These are phyloP conservation scores for Phasia obesa DNA, from an alignment of 2,888 invertebrate species.

Conservation along the genomic window DNA sequence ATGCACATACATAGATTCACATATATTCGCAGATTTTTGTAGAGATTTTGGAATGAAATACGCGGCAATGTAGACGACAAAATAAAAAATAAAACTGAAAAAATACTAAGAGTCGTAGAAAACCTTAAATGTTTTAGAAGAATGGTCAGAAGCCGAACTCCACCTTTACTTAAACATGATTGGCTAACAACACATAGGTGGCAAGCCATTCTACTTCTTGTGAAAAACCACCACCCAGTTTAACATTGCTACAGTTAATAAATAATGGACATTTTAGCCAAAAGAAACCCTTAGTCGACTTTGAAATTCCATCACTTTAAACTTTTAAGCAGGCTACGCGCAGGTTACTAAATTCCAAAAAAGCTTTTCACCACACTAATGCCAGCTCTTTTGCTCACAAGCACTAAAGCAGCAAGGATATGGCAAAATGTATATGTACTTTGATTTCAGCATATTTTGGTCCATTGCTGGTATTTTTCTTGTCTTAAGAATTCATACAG, in stretches of 20 bases:
- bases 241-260: conserved; percentile 55
- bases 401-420: conserved; percentile 68
- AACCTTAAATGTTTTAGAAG: conserved; percentile 23
- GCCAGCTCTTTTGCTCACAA: conserved; percentile 30
- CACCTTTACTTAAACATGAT: conserved; percentile 73
- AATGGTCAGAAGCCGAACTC: conserved; percentile 63
- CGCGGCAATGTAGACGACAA: conserved; percentile 10
- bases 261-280: conserved; percentile 16
- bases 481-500: conserved; percentile 76
- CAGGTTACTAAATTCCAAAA: conserved; percentile 5
- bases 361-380: conserved; percentile 80
- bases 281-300: conserved; percentile 56
- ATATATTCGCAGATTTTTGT: conserved; percentile 34
- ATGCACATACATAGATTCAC: not conserved
- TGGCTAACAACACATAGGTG: conserved; percentile 70
- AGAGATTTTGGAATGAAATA: conserved; percentile 63
- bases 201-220: conserved; percentile 23
- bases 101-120: conserved; percentile 36
- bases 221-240: conserved; percentile 56
- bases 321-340: conserved; percentile 61
- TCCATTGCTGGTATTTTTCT: conserved; percentile 75
- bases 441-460: conserved; percentile 74
- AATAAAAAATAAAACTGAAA: not conserved
- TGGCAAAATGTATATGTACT: conserved; percentile 71
- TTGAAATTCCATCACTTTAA: conserved; percentile 56